Conservation (phyloP, 2,888 invertebrate species). For the Diarsia rubi region DNA sequence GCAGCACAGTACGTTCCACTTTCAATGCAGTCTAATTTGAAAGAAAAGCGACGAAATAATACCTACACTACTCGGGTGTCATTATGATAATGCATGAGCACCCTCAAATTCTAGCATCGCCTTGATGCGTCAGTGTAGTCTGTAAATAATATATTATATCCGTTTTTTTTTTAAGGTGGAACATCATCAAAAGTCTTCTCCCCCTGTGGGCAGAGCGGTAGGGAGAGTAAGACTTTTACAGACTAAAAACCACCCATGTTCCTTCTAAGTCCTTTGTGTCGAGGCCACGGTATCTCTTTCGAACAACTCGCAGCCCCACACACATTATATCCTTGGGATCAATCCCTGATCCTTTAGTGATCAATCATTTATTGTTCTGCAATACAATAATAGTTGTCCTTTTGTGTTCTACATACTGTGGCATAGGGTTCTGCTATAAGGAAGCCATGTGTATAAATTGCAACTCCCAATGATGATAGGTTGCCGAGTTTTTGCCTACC, state of each 20-base stretch:
- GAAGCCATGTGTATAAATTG: constrained; percentile 61
- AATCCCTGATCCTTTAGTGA: not conserved
- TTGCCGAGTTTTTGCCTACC: constrained; percentile 59
- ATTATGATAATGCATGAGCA: not conserved
- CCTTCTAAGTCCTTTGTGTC: too few relatives aligned
- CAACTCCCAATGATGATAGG: constrained; percentile 61
- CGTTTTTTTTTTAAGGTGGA: too few relatives aligned
- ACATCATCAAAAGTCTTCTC: too few relatives aligned
- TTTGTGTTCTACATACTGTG: constrained; percentile 13
- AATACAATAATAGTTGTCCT: not conserved
- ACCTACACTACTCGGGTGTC: not conserved
- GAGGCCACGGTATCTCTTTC: too few relatives aligned
- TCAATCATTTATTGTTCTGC: too few relatives aligned
- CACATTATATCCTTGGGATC: not conserved
- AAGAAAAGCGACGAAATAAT: not conserved
- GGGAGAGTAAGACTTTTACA: too few relatives aligned
- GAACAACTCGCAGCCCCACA: too few relatives aligned
- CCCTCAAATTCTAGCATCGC: not conserved
- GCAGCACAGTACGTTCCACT: not conserved
- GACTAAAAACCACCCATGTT: too few relatives aligned
- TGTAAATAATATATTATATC: too few relatives aligned
- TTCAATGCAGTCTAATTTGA: not conserved
- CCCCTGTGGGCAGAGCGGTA: too few relatives aligned
- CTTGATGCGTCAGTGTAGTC: not conserved
- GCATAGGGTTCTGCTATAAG: constrained; percentile 36